Base-by-base conservation (phyloP, 1,140 invertebrate genomes). In the Formica selysi region DNA sequence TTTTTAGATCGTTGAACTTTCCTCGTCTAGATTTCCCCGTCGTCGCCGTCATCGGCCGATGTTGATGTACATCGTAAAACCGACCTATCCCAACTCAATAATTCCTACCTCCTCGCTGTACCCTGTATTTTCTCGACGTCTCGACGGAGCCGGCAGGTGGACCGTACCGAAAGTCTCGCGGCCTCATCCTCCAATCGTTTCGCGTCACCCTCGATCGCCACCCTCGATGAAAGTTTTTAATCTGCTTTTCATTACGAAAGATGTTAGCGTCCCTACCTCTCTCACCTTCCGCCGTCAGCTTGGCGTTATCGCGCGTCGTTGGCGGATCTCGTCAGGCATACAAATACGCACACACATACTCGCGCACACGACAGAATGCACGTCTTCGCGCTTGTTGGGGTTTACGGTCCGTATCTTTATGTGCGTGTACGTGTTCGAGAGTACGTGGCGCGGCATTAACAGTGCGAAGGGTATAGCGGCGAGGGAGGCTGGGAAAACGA, bases 401-500 rank as follows among this genome's bases (percentile, higher is more conserved):
- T 94, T 95, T 94, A 95, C 93, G 93, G 93, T 85, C 90, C 86
- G 90, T 92, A 92, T 91, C 91, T 90, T 90, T 90, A 90, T 88
- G 89, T 78, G 86, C 70, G 87, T 90, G 89, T 92, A 91, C 86
- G 90, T 91, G 89, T 90, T 85, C 73, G 87, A 89, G 90, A 90
- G 89, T 92, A 93, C 92, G 93, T 91, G 90, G 91, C 88, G 90
- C 87, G 91, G 93, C 93, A 94, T 95, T 94, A 94, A 94, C 93
- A 90, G 92, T 87, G 91, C 54, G 67, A 38, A 81, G 71, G 78
- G 61, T 64, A 32, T 32, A 32, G 68, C 26, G 41, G 10, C 78
- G 65, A 51, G 36, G 44, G 48, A 48, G 85, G 67, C 36, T 32
- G 41, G 26, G 26, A 59, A 51, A 13, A 13, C 19, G 41, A 29